These are phyloP conservation scores for Chionomys nivalis DNA, from an alignment of 2,113 vertebrate species.

Conservation along the genomic window DNA sequence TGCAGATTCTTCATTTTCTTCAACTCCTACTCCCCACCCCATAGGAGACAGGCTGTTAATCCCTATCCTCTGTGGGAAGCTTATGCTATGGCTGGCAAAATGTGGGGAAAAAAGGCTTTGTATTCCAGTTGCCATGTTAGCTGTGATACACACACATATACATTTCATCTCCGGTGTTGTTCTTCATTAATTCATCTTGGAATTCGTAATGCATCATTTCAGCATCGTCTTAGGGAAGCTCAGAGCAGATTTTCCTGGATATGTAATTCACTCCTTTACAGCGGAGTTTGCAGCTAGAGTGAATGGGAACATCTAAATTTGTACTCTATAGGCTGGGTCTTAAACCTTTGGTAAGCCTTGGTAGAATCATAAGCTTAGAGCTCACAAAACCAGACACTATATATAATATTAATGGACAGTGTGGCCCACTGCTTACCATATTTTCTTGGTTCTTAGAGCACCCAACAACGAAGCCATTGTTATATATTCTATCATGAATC, in stretches of 20 bases:
- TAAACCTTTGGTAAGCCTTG: slow-evolving; percentile 38
- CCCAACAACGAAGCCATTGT: slow-evolving; percentile 4
- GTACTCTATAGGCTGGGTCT: not conserved
- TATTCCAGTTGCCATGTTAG: slow-evolving; percentile 57
- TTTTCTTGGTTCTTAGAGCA: slow-evolving; percentile 21
- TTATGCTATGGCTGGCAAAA: slow-evolving; percentile 66
- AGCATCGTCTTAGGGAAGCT: slow-evolving; percentile 46
- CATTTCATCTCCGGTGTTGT: slow-evolving; percentile 48
- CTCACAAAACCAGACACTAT: not conserved
- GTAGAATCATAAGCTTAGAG: slow-evolving; percentile 25
- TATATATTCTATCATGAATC: not conserved
- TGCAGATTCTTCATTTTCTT: slow-evolving; percentile 72
- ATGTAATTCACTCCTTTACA: not conserved
- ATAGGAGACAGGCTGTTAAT: slow-evolving; percentile 55
- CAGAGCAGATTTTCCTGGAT: slow-evolving; percentile 56
- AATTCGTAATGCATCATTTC: not conserved
- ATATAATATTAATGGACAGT: not conserved
- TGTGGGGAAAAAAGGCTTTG: slow-evolving; percentile 52
- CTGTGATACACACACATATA: slow-evolving; percentile 63
- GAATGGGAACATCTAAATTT: not conserved
- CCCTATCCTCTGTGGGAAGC: slow-evolving; percentile 57
- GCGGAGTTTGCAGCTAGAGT: not conserved
- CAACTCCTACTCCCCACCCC: slow-evolving; percentile 24
- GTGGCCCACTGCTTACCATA: not conserved
- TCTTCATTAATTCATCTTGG: slow-evolving; percentile 78